phyloP scores from a whole-genome alignment of 1,140 invertebrate species.

The Diorhabda sublineata region DNA sequence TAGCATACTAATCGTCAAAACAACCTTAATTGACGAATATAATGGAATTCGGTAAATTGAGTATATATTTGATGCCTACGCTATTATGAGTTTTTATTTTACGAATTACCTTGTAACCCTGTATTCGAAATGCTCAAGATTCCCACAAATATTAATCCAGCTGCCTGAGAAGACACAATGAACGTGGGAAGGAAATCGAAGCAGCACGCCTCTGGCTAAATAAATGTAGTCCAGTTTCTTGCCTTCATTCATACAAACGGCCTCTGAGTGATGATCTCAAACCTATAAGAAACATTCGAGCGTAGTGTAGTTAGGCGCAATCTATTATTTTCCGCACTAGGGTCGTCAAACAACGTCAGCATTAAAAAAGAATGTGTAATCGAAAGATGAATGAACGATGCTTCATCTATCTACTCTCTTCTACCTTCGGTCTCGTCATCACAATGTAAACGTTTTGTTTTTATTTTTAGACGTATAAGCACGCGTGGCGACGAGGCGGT shows the following conservation, averaged over 20 bases:
- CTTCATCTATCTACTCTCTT: background rate
- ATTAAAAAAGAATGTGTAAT: background rate
- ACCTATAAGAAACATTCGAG: background rate
- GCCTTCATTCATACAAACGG: background rate
- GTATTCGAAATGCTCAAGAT: no score
- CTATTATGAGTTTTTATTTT: no score
- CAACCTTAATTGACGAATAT: no score
- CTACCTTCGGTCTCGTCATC: background rate
- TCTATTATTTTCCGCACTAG: background rate
- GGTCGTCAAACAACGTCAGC: slow-evolving; percentile 1
- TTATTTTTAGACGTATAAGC: background rate
- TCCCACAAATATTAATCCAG: no score
- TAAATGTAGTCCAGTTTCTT: slow-evolving; percentile 2
- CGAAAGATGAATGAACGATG: background rate
- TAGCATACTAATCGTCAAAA: no score
- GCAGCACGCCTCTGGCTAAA: background rate
- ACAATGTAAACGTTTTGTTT: background rate
- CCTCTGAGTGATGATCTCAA: background rate
- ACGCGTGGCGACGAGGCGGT: background rate
- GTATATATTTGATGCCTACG: no score
- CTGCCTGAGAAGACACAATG: no score
- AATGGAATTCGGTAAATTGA: no score
- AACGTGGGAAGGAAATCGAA: background rate
- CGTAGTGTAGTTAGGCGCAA: background rate
- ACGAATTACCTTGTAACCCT: no score